A percentile compares a stretch with the other conserved stretches of the same genome.
Conservation (phyloP, 1,140 invertebrate species). For the Oscheius sp. region DNA sequence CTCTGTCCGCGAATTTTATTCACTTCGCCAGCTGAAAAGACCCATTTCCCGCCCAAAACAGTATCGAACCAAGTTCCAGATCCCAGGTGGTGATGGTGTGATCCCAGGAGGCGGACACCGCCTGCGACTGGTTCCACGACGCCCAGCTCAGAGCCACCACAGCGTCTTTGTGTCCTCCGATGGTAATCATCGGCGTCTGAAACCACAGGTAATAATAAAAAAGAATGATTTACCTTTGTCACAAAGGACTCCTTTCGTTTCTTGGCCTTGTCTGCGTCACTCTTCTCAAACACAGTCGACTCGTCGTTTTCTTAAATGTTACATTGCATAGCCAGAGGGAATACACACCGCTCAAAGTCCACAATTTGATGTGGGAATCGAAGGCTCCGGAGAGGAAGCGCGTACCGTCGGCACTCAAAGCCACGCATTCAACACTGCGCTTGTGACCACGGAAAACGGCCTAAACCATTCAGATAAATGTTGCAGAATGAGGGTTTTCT, state of each 20-base stretch:
- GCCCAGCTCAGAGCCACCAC: conserved; percentile 82
- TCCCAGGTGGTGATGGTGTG: conserved; percentile 93
- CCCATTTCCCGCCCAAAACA: background rate
- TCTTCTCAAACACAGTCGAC: conserved; percentile 28
- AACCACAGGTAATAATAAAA: conserved; percentile 16
- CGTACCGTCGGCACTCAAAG: conserved; percentile 44
- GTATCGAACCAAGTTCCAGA: conserved; percentile 66
- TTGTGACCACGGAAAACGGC: conserved; percentile 48
- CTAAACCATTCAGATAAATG: background rate
- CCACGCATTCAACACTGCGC: conserved; percentile 53
- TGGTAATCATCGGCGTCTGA: conserved; percentile 78
- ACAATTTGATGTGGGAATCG: conserved; percentile 54
- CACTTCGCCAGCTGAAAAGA: conserved; percentile 30
- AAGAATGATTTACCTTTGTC: conserved; percentile 40
- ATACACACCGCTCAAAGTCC: conserved; percentile 49
- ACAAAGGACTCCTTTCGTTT: conserved; percentile 41
- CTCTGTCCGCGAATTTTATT: conserved; percentile 65
- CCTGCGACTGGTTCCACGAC: conserved; percentile 65
- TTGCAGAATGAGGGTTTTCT: background rate
- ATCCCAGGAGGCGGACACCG: conserved; percentile 87
- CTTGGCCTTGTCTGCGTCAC: conserved; percentile 25
- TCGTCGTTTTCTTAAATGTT: conserved; percentile 27
- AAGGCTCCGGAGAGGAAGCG: conserved; percentile 54
- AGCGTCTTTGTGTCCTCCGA: conserved; percentile 87
- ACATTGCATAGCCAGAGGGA: conserved; percentile 31